Evolutionary conservation across 2,797 vertebrate species (phyloP).

Genomic region (Propithecus deckenii): DNA sequence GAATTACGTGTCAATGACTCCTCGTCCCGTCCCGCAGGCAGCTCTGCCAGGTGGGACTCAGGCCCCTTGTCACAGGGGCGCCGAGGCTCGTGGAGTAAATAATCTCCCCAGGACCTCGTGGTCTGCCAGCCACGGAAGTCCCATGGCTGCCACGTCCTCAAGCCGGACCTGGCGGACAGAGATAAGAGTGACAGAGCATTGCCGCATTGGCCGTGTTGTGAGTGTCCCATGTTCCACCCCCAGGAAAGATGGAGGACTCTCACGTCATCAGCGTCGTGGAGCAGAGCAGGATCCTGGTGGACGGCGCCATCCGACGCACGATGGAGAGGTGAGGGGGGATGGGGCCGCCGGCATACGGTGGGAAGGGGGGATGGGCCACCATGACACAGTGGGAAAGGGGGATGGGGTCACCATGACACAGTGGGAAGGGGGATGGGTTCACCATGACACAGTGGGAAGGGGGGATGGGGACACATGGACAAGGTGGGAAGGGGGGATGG

Average conservation of each 20-base stretch:
- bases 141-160: fast-evolving
- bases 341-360: too few relatives aligned
- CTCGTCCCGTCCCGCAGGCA: fast-evolving
- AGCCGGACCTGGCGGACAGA: too few relatives aligned
- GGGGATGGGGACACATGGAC: too few relatives aligned
- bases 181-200: fast-evolving
- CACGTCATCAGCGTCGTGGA: constrained; percentile 74
- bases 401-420: too few relatives aligned
- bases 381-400: too few relatives aligned
- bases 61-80: fast-evolving
- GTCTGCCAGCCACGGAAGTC: fast-evolving
- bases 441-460: too few relatives aligned
- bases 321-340: constrained; percentile 82
- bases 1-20: fast-evolving
- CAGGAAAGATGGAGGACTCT: constrained; percentile 73
- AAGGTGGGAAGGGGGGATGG: too few relatives aligned
- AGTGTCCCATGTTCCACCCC: fast-evolving
- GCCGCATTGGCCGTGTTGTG: fast-evolving
- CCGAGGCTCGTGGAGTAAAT: fast-evolving
- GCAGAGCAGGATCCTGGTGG: constrained; percentile 80
- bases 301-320: constrained; percentile 69
- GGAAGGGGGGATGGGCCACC: too few relatives aligned
- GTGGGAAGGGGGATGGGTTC: too few relatives aligned
- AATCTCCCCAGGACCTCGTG: fast-evolving
- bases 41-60: too few relatives aligned